Conservation (phyloP, 1,140 invertebrate genomes). For the Drosophila insularis region DNA sequence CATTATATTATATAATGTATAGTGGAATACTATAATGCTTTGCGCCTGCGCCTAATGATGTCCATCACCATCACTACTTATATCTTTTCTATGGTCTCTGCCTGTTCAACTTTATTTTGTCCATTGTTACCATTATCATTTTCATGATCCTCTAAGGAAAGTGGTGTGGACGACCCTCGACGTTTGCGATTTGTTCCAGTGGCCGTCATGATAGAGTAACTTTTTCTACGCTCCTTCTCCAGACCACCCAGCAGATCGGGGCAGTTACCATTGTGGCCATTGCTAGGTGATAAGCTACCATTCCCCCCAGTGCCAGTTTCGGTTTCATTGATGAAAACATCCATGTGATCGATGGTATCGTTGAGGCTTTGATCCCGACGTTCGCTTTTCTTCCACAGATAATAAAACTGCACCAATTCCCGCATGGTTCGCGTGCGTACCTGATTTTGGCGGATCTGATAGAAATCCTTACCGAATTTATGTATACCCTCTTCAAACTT, state of each 20-base stretch:
- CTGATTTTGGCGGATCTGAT: constrained; percentile 96
- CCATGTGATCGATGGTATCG: constrained; percentile 80
- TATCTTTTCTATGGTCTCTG: background rate
- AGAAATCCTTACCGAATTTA: constrained; percentile 97
- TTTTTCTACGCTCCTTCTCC: constrained; percentile 49
- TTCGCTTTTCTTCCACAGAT: constrained; percentile 99
- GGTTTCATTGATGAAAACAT: constrained; percentile 73
- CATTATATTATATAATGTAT: constrained; percentile 31
- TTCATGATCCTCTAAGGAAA: constrained; percentile 40
- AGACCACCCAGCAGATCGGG: background rate
- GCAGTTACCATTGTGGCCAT: constrained; percentile 33
- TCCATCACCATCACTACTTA: constrained; percentile 5
- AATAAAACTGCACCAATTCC: constrained; percentile 99
- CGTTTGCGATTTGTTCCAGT: constrained; percentile 48
- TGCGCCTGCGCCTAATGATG: constrained; percentile 58
- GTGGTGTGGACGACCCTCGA: constrained; percentile 24
- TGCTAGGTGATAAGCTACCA: constrained; percentile 40
- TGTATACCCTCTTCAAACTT: constrained; percentile 98
- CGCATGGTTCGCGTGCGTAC: constrained; percentile 96
- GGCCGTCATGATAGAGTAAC: constrained; percentile 68
- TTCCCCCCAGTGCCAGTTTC: constrained; percentile 45
- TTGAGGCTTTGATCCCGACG: constrained; percentile 89
- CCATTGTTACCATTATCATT: constrained; percentile 27
- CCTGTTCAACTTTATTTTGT: constrained; percentile 1
- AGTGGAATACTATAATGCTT: constrained; percentile 39